phyloP scores from a whole-genome alignment of 92 coral and sea anemone genomes.

The Siderastrea radians region DNA sequence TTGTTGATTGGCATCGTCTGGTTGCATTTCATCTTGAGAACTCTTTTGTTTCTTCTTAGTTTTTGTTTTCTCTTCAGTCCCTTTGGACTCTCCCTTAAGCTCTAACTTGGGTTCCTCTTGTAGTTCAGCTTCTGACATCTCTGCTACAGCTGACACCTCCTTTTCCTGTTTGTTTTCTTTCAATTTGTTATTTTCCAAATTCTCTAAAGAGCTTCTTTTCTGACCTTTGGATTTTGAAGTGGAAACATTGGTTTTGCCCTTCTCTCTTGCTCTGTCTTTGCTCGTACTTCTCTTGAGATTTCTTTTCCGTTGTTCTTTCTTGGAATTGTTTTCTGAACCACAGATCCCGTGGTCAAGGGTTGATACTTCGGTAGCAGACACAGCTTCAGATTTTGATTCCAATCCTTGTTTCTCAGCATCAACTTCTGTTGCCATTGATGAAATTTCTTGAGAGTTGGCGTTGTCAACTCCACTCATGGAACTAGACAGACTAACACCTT shows the following conservation, averaged over 20 bases:
- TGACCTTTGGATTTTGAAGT: not conserved
- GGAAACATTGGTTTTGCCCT: not conserved
- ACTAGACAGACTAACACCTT: not conserved
- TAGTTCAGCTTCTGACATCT: not conserved
- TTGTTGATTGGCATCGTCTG: not conserved
- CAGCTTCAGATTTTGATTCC: not conserved
- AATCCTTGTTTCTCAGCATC: not conserved
- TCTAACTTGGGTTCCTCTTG: not conserved
- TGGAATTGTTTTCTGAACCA: not conserved
- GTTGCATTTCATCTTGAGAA: not conserved
- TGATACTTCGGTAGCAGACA: not conserved
- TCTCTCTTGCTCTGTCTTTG: not conserved
- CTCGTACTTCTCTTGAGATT: not conserved
- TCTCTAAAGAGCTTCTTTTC: not conserved
- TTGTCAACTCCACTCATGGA: not conserved
- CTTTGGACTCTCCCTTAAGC: not conserved
- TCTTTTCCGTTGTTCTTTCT: not conserved
- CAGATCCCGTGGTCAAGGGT: not conserved
- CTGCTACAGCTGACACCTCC: not conserved
- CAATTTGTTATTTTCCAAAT: not conserved
- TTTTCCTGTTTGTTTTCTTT: not conserved
- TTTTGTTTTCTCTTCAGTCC: not conserved
- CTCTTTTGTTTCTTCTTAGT: not conserved
- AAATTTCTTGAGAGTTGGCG: too few species aligned
- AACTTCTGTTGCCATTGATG: constrained; percentile 6